A percentile compares a stretch with the other conserved stretches of the same genome.
These are phyloP conservation scores for Pedetes capensis DNA, from an alignment of 2,113 vertebrate species.

Conservation along the genomic window DNA sequence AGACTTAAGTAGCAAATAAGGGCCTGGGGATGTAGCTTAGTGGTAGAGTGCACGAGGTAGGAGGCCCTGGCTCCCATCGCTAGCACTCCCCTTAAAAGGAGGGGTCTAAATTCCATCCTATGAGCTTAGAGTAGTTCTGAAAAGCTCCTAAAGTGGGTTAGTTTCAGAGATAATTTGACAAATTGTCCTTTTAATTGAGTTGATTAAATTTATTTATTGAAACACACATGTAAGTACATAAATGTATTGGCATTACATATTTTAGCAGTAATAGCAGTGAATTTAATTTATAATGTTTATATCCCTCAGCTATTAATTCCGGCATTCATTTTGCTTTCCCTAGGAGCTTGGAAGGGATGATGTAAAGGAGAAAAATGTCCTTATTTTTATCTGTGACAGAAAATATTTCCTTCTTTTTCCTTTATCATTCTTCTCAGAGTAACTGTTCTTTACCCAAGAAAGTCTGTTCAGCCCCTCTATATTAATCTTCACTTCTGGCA, in stretches of 20 bases:
- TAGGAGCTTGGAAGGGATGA: not conserved
- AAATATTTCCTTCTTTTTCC: not conserved
- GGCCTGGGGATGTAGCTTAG: not conserved
- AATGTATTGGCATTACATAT: not conserved
- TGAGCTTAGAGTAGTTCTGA: not conserved
- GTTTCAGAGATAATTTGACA: not conserved
- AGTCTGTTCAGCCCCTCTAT: not conserved
- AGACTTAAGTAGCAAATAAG: not conserved
- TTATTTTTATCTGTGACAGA: not conserved
- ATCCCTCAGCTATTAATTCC: not conserved
- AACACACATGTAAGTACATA: not conserved
- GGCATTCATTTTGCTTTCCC: not conserved
- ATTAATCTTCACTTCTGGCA: not conserved
- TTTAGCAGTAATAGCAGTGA: not conserved
- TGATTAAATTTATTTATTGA: not conserved
- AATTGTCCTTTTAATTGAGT: not conserved
- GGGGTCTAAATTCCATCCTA: not conserved
- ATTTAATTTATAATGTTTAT: constrained; percentile 28
- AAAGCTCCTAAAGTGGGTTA: not conserved
- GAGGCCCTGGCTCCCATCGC: not conserved
- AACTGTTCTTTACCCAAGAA: not conserved
- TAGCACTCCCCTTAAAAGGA: not conserved
- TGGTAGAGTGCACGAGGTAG: not conserved
- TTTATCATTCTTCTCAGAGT: not conserved
- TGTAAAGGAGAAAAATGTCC: not conserved